phyloP scores from a whole-genome alignment of 2,888 invertebrate genomes.

The Spilarctia lutea region DNA sequence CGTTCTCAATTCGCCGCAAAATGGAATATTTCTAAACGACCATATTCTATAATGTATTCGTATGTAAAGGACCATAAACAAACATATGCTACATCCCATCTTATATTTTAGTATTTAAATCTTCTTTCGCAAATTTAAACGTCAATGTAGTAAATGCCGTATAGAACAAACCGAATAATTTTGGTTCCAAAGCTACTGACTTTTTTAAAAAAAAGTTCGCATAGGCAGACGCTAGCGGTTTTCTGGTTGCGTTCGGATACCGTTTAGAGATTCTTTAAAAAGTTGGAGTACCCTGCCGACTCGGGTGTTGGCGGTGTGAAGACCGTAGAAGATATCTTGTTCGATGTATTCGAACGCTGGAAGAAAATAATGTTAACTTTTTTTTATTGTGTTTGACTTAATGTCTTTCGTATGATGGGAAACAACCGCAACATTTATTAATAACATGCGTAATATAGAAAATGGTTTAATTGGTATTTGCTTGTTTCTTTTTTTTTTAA shows the following conservation, averaged over 20 bases:
- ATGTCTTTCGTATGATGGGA: too few relatives aligned
- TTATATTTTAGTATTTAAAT: conserved; percentile 19
- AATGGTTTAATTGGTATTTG: too few relatives aligned
- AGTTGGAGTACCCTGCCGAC: conserved; percentile 81
- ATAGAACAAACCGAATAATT: not conserved
- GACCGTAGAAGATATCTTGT: conserved; percentile 81
- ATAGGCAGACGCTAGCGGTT: conserved; percentile 56
- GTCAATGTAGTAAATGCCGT: not conserved
- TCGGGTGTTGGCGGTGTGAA: conserved; percentile 80
- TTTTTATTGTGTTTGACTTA: too few relatives aligned
- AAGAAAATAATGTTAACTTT: conserved; percentile 26
- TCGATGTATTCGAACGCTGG: conserved; percentile 78
- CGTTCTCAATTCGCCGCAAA: conserved; percentile 15
- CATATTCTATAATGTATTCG: conserved; percentile 1
- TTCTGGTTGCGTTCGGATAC: conserved; percentile 60
- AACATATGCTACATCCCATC: conserved; percentile 29
- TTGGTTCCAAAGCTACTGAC: not conserved
- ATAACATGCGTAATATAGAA: too few relatives aligned
- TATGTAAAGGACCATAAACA: conserved; percentile 26
- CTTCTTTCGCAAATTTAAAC: not conserved
- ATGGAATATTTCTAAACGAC: conserved; percentile 26
- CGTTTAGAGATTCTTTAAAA: conserved; percentile 82
- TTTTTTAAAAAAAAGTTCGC: conserved; percentile 52
- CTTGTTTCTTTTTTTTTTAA: too few relatives aligned
- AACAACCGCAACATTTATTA: too few relatives aligned